phyloP scores from a whole-genome alignment of 2,888 invertebrate species.

The Pseudococcus viburni region DNA sequence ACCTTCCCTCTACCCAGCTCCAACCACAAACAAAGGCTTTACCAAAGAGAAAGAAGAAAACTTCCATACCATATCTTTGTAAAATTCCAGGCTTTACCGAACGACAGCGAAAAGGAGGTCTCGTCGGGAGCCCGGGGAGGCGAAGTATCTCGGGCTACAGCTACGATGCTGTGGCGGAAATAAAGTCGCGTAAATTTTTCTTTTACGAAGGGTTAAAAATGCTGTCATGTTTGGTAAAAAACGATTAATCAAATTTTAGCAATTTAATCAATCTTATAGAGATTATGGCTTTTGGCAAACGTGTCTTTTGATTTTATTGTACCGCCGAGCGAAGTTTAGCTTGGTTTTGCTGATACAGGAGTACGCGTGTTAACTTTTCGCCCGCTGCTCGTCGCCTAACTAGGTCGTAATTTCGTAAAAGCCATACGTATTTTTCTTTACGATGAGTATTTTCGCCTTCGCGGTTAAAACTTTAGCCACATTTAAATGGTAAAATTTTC shows the following conservation, averaged over 20 bases:
- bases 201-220: slow-evolving; percentile 37
- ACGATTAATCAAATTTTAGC: slow-evolving; percentile 51
- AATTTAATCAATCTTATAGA: slow-evolving; percentile 50
- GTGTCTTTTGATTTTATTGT: slow-evolving; percentile 41
- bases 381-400: not conserved
- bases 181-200: not conserved
- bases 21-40: no score
- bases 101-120: no score
- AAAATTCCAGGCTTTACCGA: no score
- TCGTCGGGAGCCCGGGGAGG: no score
- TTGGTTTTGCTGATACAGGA: slow-evolving; percentile 29
- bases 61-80: no score
- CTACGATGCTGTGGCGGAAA: not conserved
- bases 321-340: not conserved
- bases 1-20: no score
- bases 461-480: slow-evolving; percentile 30
- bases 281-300: slow-evolving; percentile 33
- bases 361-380: slow-evolving; percentile 47
- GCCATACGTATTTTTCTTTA: slow-evolving; percentile 10
- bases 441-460: not conserved
- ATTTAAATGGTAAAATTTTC: slow-evolving; percentile 50
- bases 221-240: slow-evolving; percentile 40
- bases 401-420: slow-evolving; percentile 29
- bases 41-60: no score
- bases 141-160: no score